Conservation (phyloP, 2,888 invertebrate species). For the Dasypolia templi region DNA sequence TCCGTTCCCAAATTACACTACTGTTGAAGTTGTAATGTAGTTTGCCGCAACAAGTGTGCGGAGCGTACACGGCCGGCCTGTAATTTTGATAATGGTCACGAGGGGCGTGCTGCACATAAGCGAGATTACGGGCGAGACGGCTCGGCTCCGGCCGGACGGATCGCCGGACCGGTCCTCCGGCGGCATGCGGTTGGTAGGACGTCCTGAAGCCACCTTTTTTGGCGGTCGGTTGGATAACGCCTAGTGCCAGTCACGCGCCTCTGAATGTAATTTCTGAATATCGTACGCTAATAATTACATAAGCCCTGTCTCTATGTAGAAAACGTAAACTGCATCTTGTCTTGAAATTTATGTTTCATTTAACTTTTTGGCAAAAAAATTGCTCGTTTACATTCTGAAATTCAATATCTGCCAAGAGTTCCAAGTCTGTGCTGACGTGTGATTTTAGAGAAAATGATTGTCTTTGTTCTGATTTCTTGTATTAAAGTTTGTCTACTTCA, state of each 20-base stretch:
- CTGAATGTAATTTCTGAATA: conserved; percentile 30
- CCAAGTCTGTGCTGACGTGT: neutral
- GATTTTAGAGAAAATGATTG: neutral
- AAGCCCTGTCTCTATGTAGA: conserved; percentile 16
- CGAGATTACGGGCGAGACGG: conserved; percentile 70
- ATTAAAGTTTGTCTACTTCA: neutral
- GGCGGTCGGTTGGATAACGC: conserved; percentile 33
- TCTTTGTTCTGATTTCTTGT: neutral
- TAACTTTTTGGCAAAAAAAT: neutral
- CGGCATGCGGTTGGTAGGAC: conserved; percentile 44
- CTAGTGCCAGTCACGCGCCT: conserved; percentile 10
- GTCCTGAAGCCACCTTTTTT: conserved; percentile 59
- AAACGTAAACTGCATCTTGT: conserved; percentile 5
- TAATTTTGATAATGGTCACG: conserved; percentile 83
- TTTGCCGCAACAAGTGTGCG: conserved; percentile 71
- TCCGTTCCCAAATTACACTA: conserved; percentile 51
- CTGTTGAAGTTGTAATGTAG: conserved; percentile 61
- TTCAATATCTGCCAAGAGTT: conserved; percentile 4
- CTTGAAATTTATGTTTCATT: conserved; percentile 24
- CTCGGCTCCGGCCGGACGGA: conserved; percentile 40
- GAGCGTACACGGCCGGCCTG: conserved; percentile 64
- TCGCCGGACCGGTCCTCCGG: conserved; percentile 25
- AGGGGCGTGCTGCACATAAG: conserved; percentile 75
- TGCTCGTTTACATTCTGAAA: conserved; percentile 17
- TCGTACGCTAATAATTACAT: conserved; percentile 38